phyloP scores from a whole-genome alignment of 2,113 vertebrate species.

The Bubo bubo region DNA sequence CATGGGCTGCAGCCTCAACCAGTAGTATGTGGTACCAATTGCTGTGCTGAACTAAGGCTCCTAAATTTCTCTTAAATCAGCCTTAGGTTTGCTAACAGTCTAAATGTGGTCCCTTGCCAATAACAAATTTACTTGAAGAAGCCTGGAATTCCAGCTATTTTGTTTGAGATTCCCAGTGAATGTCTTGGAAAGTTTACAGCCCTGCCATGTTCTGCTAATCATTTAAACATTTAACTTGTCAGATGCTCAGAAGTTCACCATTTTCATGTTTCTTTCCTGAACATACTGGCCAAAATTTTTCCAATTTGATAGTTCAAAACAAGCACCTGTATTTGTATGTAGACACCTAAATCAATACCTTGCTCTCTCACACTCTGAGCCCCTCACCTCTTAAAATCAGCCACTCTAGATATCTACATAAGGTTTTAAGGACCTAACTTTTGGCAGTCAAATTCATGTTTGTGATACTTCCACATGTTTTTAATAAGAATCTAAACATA shows the following conservation, averaged over 20 bases:
- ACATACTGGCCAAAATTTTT: background rate
- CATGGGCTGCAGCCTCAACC: background rate
- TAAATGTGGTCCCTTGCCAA: background rate
- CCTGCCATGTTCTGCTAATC: background rate
- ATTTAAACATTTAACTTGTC: background rate
- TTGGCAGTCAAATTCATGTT: slow-evolving; percentile 2
- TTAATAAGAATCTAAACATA: slow-evolving; percentile 42
- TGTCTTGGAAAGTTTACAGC: background rate
- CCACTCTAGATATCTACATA: background rate
- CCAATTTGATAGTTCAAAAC: background rate
- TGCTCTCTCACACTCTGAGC: background rate
- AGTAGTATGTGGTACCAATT: background rate
- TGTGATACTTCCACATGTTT: slow-evolving; percentile 25
- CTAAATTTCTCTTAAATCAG: background rate
- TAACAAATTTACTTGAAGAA: background rate
- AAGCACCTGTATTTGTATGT: background rate
- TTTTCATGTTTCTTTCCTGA: background rate
- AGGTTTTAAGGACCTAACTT: background rate
- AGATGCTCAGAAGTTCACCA: background rate
- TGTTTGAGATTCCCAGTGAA: background rate
- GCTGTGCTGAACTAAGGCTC: background rate
- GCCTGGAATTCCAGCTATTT: slow-evolving; percentile 9
- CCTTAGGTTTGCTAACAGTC: background rate
- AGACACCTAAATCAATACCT: background rate
- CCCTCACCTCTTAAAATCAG: background rate